These are phyloP conservation scores for Digitonthophagus gazella DNA, from an alignment of 2,888 invertebrate species.

Conservation along the genomic window DNA sequence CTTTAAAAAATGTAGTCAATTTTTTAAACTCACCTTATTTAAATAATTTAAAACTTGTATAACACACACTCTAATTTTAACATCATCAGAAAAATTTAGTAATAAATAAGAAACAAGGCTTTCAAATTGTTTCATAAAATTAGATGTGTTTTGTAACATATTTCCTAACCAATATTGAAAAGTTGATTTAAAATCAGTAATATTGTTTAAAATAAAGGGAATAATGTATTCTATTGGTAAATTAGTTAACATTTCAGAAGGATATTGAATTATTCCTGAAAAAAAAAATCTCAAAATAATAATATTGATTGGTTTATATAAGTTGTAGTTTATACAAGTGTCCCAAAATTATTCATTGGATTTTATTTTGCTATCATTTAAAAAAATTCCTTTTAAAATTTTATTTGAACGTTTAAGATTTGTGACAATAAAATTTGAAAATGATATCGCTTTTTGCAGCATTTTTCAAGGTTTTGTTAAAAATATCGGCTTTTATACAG, in stretches of 20 bases:
- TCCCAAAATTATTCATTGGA: too few species aligned
- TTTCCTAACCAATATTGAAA: constrained; percentile 38
- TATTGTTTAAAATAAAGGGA: constrained; percentile 35
- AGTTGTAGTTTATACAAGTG: too few species aligned
- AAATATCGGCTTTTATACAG: too few species aligned
- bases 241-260: constrained; percentile 5
- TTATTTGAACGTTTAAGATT: too few species aligned
- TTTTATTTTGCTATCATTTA: too few species aligned
- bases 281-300: neutral
- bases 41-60: constrained; percentile 37
- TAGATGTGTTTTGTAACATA: constrained; percentile 38
- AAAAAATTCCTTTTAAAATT: too few species aligned
- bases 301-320: neutral
- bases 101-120: constrained; percentile 35
- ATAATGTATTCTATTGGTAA: constrained; percentile 26
- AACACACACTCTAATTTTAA: constrained; percentile 37
- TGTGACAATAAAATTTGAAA: too few species aligned
- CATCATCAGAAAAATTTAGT: constrained; percentile 35
- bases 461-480: too few species aligned
- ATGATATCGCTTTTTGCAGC: too few species aligned
- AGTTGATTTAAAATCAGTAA: constrained; percentile 35
- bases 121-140: constrained; percentile 33
- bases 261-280: constrained; percentile 36
- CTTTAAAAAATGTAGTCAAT: neutral
- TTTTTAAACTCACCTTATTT: constrained; percentile 38